Evolutionary conservation across 1,140 invertebrate genomes (phyloP).

Genomic region (Onthophagus taurus): DNA sequence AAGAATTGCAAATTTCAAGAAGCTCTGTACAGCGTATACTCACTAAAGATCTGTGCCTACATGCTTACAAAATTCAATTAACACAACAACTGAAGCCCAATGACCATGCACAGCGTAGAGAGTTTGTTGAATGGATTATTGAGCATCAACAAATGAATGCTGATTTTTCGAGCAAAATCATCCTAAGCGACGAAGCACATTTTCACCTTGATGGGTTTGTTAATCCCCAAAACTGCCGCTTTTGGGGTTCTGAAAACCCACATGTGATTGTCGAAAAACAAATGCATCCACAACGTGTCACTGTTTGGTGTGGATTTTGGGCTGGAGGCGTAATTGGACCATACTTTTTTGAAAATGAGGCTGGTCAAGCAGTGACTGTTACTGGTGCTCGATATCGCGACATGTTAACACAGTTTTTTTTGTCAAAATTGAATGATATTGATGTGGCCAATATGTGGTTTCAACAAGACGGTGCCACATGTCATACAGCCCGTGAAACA

Average conservation of each 20-base stretch:
- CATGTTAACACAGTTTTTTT: conserved; percentile 10
- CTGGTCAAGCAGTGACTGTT: neutral
- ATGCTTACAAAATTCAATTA: conserved; percentile 11
- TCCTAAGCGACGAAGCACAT: conserved; percentile 2
- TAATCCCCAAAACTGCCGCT: conserved; percentile 5
- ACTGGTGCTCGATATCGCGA: conserved; percentile 9
- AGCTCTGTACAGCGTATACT: conserved; percentile 5
- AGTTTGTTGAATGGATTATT: conserved; percentile 6
- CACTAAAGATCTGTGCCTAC: conserved; percentile 8
- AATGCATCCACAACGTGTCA: conserved; percentile 7
- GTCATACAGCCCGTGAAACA: conserved; percentile 19
- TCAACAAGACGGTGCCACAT: conserved; percentile 14
- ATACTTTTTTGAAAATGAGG: conserved; percentile 19
- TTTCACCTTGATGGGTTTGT: conserved; percentile 4
- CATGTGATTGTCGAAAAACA: conserved; percentile 1
- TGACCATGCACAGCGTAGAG: neutral
- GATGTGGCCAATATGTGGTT: conserved; percentile 12
- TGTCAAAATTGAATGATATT: conserved; percentile 6
- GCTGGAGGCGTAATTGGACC: conserved; percentile 30
- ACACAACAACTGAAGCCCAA: conserved; percentile 6
- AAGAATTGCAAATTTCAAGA: conserved; percentile 12
- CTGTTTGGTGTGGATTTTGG: conserved; percentile 7
- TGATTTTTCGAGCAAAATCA: conserved; percentile 5
- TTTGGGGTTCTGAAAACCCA: conserved; percentile 9
- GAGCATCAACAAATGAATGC: too few species aligned